Conservation (phyloP, 2,797 vertebrate genomes). For the Heterohyrax brucei region DNA sequence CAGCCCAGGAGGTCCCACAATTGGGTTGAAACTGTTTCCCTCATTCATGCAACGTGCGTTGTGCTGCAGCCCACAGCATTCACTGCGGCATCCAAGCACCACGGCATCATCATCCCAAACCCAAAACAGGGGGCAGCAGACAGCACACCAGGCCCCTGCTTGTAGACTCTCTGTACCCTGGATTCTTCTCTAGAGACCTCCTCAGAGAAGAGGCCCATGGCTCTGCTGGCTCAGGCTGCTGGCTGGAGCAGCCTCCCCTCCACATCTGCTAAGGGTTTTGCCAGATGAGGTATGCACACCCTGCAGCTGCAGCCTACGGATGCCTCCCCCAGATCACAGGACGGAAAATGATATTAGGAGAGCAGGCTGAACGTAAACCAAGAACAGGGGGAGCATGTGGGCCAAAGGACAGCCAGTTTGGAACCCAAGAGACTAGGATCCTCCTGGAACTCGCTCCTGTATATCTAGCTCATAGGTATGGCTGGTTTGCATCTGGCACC, state of each 20-base stretch:
- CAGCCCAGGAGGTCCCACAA: not conserved
- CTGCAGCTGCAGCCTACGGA: slow-evolving; percentile 84
- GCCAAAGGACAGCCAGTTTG: not conserved
- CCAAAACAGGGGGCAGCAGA: not conserved
- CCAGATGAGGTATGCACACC: slow-evolving; percentile 85
- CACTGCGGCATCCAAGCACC: not conserved
- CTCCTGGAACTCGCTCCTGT: slow-evolving; percentile 3
- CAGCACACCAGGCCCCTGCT: slow-evolving; percentile 38
- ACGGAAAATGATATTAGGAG: slow-evolving; percentile 86
- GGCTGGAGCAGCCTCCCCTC: not conserved
- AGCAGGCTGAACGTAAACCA: slow-evolving; percentile 76
- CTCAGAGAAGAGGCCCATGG: slow-evolving; percentile 66
- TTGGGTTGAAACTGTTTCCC: not conserved
- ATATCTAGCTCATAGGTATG: not conserved
- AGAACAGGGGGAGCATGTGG: slow-evolving; percentile 35
- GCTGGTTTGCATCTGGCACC: not conserved
- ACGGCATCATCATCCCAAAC: not conserved
- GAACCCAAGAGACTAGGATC: slow-evolving; percentile 22
- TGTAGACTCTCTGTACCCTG: slow-evolving; percentile 49
- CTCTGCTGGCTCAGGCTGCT: slow-evolving; percentile 55
- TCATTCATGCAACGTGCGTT: not conserved
- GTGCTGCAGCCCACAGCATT: not conserved
- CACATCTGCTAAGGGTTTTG: slow-evolving; percentile 87
- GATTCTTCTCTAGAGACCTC: slow-evolving; percentile 68
- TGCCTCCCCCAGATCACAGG: slow-evolving; percentile 88